Conservation (phyloP, 2,888 invertebrate genomes). For the Sepioteuthis lessoniana region DNA sequence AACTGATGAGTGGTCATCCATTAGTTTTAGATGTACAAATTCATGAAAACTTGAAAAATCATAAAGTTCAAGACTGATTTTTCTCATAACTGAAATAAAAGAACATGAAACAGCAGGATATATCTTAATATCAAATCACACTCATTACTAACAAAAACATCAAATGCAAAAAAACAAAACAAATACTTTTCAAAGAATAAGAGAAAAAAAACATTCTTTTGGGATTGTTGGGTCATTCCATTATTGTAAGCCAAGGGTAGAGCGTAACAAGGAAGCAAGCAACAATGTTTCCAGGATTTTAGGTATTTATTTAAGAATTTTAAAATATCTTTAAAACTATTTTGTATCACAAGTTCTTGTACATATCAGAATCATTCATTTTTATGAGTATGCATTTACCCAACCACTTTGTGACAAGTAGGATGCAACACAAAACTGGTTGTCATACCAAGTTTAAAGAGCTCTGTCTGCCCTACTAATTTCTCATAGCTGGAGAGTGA, state of each 20-base stretch:
- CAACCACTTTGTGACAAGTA: too few relatives aligned
- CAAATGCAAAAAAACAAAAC: neutral
- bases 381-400: too few relatives aligned
- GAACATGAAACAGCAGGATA: neutral
- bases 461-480: too few relatives aligned
- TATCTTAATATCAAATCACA: neutral
- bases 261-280: neutral
- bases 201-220: too few relatives aligned
- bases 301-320: neutral
- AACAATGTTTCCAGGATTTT: slow-evolving; percentile 15
- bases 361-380: too few relatives aligned
- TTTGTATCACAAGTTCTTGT: too few relatives aligned
- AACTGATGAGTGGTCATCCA: too few relatives aligned
- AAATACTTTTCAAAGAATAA: neutral
- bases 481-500: too few relatives aligned
- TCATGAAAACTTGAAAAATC: neutral
- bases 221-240: neutral
- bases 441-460: too few relatives aligned
- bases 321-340: too few relatives aligned
- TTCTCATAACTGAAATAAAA: neutral
- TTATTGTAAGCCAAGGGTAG: neutral
- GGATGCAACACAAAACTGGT: too few relatives aligned
- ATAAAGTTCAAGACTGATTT: neutral
- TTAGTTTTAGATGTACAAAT: neutral
- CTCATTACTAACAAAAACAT: slow-evolving; percentile 8